Percentiles rank a stretch among this genome's conserved stretches.
Conservation (phyloP, 2,888 invertebrate species). For the Epicampocera succincta region DNA sequence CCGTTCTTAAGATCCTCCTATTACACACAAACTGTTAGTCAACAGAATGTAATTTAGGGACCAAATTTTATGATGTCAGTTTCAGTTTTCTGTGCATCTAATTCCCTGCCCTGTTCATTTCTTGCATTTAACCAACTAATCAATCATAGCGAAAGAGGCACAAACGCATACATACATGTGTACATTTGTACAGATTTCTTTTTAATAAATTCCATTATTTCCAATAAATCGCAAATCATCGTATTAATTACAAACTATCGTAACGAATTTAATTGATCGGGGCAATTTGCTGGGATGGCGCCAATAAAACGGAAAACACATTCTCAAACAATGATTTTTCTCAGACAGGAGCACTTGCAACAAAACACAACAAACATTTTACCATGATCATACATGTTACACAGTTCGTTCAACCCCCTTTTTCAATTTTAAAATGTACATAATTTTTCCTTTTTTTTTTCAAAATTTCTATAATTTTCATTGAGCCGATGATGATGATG, state of each 20-base stretch:
- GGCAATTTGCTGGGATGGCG: slow-evolving; percentile 68
- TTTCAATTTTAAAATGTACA: not conserved
- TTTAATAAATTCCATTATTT: slow-evolving; percentile 19
- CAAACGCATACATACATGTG: not conserved
- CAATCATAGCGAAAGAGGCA: slow-evolving; percentile 55
- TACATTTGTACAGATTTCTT: too few species aligned
- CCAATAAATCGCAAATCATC: slow-evolving; percentile 76
- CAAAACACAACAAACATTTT: slow-evolving; percentile 27
- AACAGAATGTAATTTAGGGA: too few species aligned
- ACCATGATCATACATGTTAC: not conserved
- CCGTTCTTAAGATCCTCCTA: too few species aligned
- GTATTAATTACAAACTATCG: slow-evolving; percentile 80
- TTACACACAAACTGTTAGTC: too few species aligned
- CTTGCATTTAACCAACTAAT: slow-evolving; percentile 56
- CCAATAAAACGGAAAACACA: slow-evolving; percentile 19
- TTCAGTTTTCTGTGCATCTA: too few species aligned
- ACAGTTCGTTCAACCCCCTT: slow-evolving; percentile 13
- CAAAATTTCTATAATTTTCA: slow-evolving; percentile 23
- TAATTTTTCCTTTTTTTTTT: not conserved
- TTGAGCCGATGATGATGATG: slow-evolving; percentile 50
- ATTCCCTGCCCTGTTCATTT: not conserved
- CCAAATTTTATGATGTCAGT: too few species aligned
- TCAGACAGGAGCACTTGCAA: slow-evolving; percentile 65
- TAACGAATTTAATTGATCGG: slow-evolving; percentile 81
- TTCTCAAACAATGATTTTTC: slow-evolving; percentile 21